phyloP scores from a whole-genome alignment of 2,113 vertebrate species.

The Anhinga rufa region DNA sequence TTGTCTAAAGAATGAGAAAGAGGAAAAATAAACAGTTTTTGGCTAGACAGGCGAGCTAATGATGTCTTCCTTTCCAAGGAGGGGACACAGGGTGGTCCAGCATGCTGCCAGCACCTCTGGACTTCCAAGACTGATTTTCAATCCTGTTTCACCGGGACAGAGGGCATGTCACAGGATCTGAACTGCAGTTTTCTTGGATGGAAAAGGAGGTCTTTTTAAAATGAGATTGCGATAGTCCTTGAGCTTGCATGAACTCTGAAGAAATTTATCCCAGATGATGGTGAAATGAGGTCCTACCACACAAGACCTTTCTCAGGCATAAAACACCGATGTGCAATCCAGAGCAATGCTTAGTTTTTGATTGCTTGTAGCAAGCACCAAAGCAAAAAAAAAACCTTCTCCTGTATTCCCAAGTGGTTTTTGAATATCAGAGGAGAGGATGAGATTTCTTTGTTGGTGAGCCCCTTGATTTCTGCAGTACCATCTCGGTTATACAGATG shows the following conservation, averaged over 20 bases:
- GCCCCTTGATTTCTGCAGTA: not conserved
- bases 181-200: not conserved
- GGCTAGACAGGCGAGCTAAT: not conserved
- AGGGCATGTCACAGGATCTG: not conserved
- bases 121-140: not conserved
- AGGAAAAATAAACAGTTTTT: not conserved
- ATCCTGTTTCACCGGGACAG: not conserved
- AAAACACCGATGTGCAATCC: not conserved
- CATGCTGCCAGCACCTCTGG: not conserved
- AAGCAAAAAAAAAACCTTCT: not conserved
- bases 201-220: not conserved
- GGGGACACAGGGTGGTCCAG: constrained; percentile 2
- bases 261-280: not conserved
- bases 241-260: not conserved
- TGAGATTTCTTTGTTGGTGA: not conserved
- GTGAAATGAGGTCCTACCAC: not conserved
- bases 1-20: not conserved
- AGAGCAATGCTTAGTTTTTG: not conserved
- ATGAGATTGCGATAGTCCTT: not conserved
- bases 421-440: not conserved
- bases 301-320: not conserved
- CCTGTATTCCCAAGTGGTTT: not conserved
- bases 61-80: not conserved
- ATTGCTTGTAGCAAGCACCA: not conserved
- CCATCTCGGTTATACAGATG: fast-evolving